Percentiles rank a stretch among this genome's conserved stretches.
phyloP scores from a whole-genome alignment of 2,113 vertebrate genomes.

The Reinhardtius hippoglossoides region DNA sequence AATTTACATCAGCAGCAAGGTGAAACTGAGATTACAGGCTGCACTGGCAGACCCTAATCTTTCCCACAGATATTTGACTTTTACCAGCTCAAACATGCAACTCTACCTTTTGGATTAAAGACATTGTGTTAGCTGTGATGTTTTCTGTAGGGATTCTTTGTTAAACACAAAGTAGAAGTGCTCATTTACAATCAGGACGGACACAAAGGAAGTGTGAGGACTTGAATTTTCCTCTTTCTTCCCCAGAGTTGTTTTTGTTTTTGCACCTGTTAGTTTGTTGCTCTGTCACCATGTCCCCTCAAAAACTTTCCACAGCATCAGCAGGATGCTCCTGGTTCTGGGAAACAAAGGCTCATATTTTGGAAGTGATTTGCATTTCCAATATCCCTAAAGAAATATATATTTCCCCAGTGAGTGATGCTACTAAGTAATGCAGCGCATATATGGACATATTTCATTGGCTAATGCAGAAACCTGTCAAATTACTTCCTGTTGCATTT shows the following conservation, averaged over 20 bases:
- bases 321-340: not conserved
- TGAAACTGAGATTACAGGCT: slow-evolving; percentile 58
- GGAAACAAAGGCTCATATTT: slow-evolving; percentile 9
- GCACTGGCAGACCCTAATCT: slow-evolving; percentile 39
- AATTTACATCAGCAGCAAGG: slow-evolving; percentile 55
- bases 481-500: too few relatives aligned
- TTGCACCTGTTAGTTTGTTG: slow-evolving; percentile 57
- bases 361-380: not conserved
- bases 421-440: too few relatives aligned
- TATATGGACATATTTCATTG: not conserved
- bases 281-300: slow-evolving; percentile 14
- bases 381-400: not conserved
- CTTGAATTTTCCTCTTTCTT: not conserved
- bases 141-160: too few relatives aligned
- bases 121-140: too few relatives aligned
- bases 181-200: too few relatives aligned
- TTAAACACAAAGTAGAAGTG: too few relatives aligned
- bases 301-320: slow-evolving; percentile 16
- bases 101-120: slow-evolving; percentile 11
- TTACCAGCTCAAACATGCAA: slow-evolving; percentile 24
- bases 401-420: too few relatives aligned
- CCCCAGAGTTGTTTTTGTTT: slow-evolving; percentile 35
- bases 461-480: not conserved
- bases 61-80: slow-evolving; percentile 54
- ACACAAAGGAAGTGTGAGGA: not conserved